These are phyloP conservation scores for Macquaria ambigua DNA, from an alignment of 2,113 vertebrate genomes.

Conservation along the genomic window DNA sequence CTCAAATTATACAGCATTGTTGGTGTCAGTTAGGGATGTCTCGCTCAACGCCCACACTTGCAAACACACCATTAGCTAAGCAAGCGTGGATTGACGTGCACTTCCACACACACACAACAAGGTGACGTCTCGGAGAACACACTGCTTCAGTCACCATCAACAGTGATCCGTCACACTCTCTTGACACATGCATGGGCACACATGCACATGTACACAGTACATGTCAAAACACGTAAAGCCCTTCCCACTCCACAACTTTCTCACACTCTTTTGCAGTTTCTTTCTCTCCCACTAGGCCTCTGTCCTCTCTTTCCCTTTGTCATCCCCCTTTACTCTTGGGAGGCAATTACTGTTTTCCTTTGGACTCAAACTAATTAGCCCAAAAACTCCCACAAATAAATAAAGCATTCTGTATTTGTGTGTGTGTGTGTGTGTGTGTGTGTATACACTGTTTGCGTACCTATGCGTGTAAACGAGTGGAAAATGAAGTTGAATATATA, in stretches of 20 bases:
- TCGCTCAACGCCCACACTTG: slow-evolving; percentile 33
- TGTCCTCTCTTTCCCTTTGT: slow-evolving; percentile 67
- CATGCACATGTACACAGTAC: not conserved
- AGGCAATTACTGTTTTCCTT: slow-evolving; percentile 86
- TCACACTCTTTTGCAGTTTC: slow-evolving; percentile 28
- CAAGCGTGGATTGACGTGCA: not conserved
- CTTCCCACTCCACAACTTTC: slow-evolving; percentile 48
- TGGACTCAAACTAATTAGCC: slow-evolving; percentile 86
- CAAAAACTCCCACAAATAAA: slow-evolving; percentile 85
- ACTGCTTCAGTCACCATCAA: slow-evolving; percentile 37
- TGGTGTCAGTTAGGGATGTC: slow-evolving; percentile 50
- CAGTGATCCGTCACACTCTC: slow-evolving; percentile 36
- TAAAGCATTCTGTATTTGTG: slow-evolving; percentile 68
- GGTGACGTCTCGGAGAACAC: slow-evolving; percentile 1
- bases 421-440: slow-evolving; percentile 28
- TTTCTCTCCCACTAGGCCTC: slow-evolving; percentile 48
- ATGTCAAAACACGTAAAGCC: slow-evolving; percentile 39
- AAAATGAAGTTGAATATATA: slow-evolving; percentile 79
- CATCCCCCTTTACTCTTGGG: slow-evolving; percentile 80
- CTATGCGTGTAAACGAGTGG: slow-evolving; percentile 64
- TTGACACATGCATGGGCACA: slow-evolving; percentile 1
- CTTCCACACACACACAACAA: not conserved
- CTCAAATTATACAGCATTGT: slow-evolving; percentile 58
- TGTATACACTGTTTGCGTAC: slow-evolving; percentile 34
- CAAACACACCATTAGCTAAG: slow-evolving; percentile 56